Evolutionary conservation across 2,113 vertebrate genomes (phyloP), one percentile per base, ranked within the genome.

Genomic region (Potamarius usumacintae): DNA sequence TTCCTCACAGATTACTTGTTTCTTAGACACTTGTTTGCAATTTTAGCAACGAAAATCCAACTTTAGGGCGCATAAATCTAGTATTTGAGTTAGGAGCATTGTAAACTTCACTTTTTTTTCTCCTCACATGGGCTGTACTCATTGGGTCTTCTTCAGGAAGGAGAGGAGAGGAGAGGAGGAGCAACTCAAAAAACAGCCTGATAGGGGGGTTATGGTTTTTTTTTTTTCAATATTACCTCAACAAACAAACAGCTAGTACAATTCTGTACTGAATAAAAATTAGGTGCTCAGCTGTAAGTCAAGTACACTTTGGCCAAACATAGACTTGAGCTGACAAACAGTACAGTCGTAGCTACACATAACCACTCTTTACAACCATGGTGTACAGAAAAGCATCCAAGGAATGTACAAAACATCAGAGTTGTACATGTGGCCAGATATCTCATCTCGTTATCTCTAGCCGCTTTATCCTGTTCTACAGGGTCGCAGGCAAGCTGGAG

Each of bases 41-140:
- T 74, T 72, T 62, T 62, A 74, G 15, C 55, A 22, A 52, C 0
- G 1, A 52, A 30, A n/a, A 74, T 7, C 30, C 25, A 4, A 6
- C n/a, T 74, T 22, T n/a, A 17, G 0, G 42, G 6, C 18, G 10
- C n/a, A n/a, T 57, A 77, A 84, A 50, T 62, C 57, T 50, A 48
- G 53, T 79, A 58, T 50, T 27, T 17, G 52, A 52, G 55, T 58
- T 48, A 27, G 15, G 2, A 22, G 69, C 87, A 87, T 89, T 74
- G 84, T 83, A 84, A 90, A 90, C 89, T 87, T 89, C 85, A 90
- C 87, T 86, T 89, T 88, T 74, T 30, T 30, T 30, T 30, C 84
- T 4, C 6, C 17, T 80, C 82, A 84, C 86, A 88, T 78, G 86
- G 57, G 25, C 50, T 78, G 60, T 65, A 83, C 53, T 89, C 71